These are phyloP conservation scores for Apodemus speciosus DNA, from an alignment of 2,113 vertebrate genomes.

Conservation along the genomic window DNA sequence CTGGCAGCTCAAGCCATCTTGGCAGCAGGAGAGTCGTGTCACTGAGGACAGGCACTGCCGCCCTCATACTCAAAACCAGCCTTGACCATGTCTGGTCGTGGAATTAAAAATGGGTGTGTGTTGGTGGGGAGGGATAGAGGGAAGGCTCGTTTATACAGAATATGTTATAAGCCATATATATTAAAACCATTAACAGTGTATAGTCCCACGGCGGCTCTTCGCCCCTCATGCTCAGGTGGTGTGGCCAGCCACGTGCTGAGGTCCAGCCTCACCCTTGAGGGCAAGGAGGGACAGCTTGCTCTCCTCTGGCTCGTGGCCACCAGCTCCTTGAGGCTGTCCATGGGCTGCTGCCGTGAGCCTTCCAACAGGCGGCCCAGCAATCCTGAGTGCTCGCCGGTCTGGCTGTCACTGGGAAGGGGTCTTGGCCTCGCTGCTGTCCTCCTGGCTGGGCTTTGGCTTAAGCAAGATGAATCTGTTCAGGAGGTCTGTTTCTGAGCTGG, in stretches of 20 bases:
- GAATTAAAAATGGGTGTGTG: slow-evolving; percentile 62
- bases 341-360: not conserved
- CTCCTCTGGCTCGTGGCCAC: not conserved
- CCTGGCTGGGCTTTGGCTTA: slow-evolving; percentile 85
- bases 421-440: slow-evolving; percentile 72
- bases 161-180: slow-evolving; percentile 82
- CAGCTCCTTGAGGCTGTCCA: slow-evolving; percentile 8
- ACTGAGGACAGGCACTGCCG: not conserved
- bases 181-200: slow-evolving; percentile 81
- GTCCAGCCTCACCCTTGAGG: slow-evolving; percentile 67
- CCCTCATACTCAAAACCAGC: slow-evolving; percentile 32
- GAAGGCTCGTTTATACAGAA: slow-evolving; percentile 77
- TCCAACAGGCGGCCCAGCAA: not conserved
- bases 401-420: slow-evolving; percentile 76
- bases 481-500: slow-evolving; percentile 86
- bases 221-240: slow-evolving; percentile 71
- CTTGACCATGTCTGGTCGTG: slow-evolving; percentile 36
- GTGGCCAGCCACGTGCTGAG: slow-evolving; percentile 63
- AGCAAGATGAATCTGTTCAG: slow-evolving; percentile 87
- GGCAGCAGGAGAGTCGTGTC: slow-evolving; percentile 28
- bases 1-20: not conserved
- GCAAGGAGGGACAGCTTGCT: slow-evolving; percentile 38
- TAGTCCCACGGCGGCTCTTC: slow-evolving; percentile 64
- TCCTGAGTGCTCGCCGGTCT: not conserved
- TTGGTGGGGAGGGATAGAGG: slow-evolving; percentile 69